Evolutionary conservation across 1,140 invertebrate genomes (phyloP), one percentile per base, ranked within the genome.

Genomic region (Drosophila ogumai): DNA sequence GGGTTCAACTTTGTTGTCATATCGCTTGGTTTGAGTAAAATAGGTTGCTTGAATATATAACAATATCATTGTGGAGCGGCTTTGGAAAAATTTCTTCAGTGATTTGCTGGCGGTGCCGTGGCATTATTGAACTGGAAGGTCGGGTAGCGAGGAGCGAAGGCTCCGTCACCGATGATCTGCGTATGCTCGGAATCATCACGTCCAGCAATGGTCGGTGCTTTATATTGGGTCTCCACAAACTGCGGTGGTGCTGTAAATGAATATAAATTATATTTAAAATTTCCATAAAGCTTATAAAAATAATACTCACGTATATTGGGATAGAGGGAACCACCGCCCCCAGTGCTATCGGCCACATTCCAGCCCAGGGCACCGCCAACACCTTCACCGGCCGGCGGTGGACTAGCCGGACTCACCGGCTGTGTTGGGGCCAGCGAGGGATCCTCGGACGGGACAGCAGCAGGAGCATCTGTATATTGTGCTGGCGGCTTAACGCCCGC

Each of bases 91-190:
- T 49, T 59, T 6, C 31, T 22, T 87, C 73, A 92, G 32, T 68
- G 65, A 44, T 77, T 88, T 15, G 54, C 31, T 41, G 68, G 49
- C 36, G 91, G 90, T n/a, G 91, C 91, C 17, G 79, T 76, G 10
- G 91, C 76, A 31, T 91, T 87, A 25, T 88, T 91, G 17, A 92
- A 92, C 55, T 92, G 90, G 73, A 94, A 95, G n/a, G 94, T 93
- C 12, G 94, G 94, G 86, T 94, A 94, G 63, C 92, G 92, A 15
- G 94, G 94, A 28, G 93, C 93, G 79, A 94, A 95, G 40, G 90
- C 78, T 38, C 60, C 79, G 46, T 86, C 82, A 12, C 91, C 91
- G 25, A 92, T 75, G 17, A 94, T 92, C 68, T 93, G 91, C 6
- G 94, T 93, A 50, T 94, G 82, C 17, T 94, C 93, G 8, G 93